phyloP scores from a whole-genome alignment of 2,888 invertebrate genomes.

The Sinohyriopsis cumingii region DNA sequence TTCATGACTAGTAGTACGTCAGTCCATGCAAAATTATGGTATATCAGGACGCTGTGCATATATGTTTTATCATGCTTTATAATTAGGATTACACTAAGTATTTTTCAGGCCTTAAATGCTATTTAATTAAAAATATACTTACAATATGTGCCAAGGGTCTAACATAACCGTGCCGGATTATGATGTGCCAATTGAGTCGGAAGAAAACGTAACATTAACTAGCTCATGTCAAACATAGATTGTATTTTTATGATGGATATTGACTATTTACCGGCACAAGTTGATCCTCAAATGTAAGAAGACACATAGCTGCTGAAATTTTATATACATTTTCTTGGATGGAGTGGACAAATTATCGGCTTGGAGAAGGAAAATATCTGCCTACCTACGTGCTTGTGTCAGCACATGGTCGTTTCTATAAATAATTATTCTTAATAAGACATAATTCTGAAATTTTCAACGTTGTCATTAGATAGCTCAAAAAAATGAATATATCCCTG shows the following conservation, averaged over 20 bases:
- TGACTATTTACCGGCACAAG: constrained; percentile 6
- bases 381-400: constrained; percentile 44
- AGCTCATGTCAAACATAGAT: not conserved
- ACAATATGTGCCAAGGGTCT: too few species aligned
- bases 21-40: too few species aligned
- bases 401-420: constrained; percentile 52
- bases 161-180: too few species aligned
- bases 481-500: constrained; percentile 42
- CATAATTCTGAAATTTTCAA: constrained; percentile 57
- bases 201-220: too few species aligned
- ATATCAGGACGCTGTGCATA: too few species aligned
- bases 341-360: constrained; percentile 5
- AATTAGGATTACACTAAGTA: too few species aligned
- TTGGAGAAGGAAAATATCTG: constrained; percentile 16
- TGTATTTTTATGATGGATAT: constrained; percentile 14
- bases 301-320: constrained; percentile 31
- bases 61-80: too few species aligned
- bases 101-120: too few species aligned
- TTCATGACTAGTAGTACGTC: too few species aligned
- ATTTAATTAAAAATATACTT: too few species aligned
- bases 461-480: constrained; percentile 52
- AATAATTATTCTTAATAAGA: constrained; percentile 55
- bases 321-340: constrained; percentile 18
- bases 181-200: too few species aligned
- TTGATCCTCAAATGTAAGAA: constrained; percentile 13